Conservation (phyloP, 2,113 vertebrate species). For the Pteruthius melanotis region DNA sequence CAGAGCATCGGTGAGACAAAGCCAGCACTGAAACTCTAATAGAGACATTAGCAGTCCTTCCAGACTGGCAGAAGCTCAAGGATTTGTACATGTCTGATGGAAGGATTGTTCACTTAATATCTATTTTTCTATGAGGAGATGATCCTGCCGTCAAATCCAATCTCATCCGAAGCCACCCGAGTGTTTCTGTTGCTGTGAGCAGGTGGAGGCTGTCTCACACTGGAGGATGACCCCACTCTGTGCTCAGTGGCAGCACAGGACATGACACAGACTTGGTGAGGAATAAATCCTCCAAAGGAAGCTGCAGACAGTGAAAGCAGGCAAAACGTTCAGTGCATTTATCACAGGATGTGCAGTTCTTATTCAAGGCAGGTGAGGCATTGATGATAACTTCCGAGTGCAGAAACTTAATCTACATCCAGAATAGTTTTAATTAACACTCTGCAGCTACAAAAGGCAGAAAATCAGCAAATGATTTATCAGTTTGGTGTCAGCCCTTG, state of each 20-base stretch:
- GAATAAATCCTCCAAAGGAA: not conserved
- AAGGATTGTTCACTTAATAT: constrained; percentile 10
- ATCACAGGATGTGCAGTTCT: not conserved
- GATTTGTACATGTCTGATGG: not conserved
- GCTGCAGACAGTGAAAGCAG: not conserved
- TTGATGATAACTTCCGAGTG: constrained; percentile 1
- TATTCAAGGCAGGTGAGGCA: constrained; percentile 13
- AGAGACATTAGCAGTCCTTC: not conserved
- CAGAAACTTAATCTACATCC: not conserved
- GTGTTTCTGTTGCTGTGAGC: not conserved
- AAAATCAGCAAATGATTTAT: not conserved
- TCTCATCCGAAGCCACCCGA: not conserved
- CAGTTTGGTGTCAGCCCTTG: not conserved
- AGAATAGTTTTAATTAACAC: not conserved
- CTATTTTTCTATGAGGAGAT: not conserved
- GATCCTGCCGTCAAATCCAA: not conserved
- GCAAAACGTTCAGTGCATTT: not conserved
- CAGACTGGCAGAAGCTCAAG: not conserved
- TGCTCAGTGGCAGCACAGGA: not conserved
- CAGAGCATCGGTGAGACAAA: not conserved
- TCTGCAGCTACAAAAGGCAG: not conserved
- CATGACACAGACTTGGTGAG: not conserved
- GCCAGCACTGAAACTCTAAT: not conserved
- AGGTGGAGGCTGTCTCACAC: not conserved
- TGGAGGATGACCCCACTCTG: rapidly evolving